Percentiles rank a stretch among this genome's conserved stretches.
Evolutionary conservation across 1,140 invertebrate genomes (phyloP).

Genomic region (Nasonia vitripennis): DNA sequence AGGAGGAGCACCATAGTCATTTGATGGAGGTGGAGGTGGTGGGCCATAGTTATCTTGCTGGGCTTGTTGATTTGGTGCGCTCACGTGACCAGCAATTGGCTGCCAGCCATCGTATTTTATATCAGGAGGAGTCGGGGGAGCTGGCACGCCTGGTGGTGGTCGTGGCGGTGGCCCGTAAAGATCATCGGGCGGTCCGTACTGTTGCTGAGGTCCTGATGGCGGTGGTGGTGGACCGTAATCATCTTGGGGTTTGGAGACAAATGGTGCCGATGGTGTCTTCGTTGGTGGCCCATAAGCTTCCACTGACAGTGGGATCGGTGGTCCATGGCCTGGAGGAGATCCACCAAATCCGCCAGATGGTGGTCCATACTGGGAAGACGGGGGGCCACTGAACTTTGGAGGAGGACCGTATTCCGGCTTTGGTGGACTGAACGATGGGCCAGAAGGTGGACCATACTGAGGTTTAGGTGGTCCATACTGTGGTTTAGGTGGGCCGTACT

Average conservation of each 20-base stretch:
- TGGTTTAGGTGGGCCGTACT: conserved; percentile 74
- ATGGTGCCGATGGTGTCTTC: conserved; percentile 73
- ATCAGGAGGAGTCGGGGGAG: conserved; percentile 83
- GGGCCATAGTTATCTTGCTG: conserved; percentile 47
- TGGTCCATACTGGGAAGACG: conserved; percentile 67
- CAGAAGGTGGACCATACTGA: conserved; percentile 74
- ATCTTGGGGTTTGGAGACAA: conserved; percentile 70
- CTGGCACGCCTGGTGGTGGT: conserved; percentile 80
- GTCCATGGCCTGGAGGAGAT: conserved; percentile 61
- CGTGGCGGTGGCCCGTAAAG: conserved; percentile 77
- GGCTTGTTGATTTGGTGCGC: conserved; percentile 22
- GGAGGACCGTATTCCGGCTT: conserved; percentile 64
- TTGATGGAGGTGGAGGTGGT: conserved; percentile 14
- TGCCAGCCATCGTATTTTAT: conserved; percentile 90
- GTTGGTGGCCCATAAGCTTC: conserved; percentile 69
- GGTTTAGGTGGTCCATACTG: conserved; percentile 28
- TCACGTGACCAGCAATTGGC: conserved; percentile 81
- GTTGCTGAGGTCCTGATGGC: conserved; percentile 56
- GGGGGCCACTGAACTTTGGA: conserved; percentile 69
- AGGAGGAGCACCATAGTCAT: conserved; percentile 22
- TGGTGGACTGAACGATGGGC: conserved; percentile 64
- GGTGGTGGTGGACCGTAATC: conserved; percentile 73
- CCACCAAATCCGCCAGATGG: conserved; percentile 57
- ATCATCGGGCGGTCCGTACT: conserved; percentile 70
- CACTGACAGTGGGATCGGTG: conserved; percentile 66